phyloP scores from a whole-genome alignment of 2,888 invertebrate genomes.

The Agrochola lychnidis region DNA sequence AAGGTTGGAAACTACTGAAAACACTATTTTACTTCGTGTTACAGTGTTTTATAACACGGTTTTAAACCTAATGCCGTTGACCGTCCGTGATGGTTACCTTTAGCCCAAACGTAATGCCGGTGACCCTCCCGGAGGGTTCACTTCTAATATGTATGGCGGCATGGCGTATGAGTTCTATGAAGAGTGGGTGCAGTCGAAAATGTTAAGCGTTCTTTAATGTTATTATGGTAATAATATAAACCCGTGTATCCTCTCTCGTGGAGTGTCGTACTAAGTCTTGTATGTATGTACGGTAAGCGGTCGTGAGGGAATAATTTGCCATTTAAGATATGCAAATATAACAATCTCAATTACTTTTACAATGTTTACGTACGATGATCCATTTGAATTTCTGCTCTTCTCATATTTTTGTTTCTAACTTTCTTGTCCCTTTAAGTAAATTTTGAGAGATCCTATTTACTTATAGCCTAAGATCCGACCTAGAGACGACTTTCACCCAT shows the following conservation, averaged over 20 bases:
- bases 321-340: slow-evolving; percentile 45
- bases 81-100: too few relatives aligned
- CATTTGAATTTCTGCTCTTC: not conserved
- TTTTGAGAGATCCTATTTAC: not conserved
- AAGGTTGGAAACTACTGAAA: too few relatives aligned
- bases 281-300: not conserved
- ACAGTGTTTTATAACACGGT: too few relatives aligned
- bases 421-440: not conserved
- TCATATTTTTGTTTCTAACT: not conserved
- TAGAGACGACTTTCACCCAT: too few relatives aligned
- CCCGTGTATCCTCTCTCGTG: not conserved
- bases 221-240: slow-evolving; percentile 26
- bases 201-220: slow-evolving; percentile 11
- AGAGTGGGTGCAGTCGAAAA: too few relatives aligned
- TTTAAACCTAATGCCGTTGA: too few relatives aligned
- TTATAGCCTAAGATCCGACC: too few relatives aligned
- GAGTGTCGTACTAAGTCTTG: not conserved
- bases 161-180: too few relatives aligned
- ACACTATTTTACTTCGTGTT: too few relatives aligned
- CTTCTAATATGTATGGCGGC: too few relatives aligned
- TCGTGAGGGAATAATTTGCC: slow-evolving; percentile 25
- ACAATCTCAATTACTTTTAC: slow-evolving; percentile 38
- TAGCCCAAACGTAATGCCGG: too few relatives aligned
- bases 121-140: too few relatives aligned
- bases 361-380: slow-evolving; percentile 28